Percentiles rank a stretch among this genome's conserved stretches.
These are phyloP conservation scores for Forbesichthys papilliferus DNA, from an alignment of 2,113 vertebrate species.

Conservation along the genomic window DNA sequence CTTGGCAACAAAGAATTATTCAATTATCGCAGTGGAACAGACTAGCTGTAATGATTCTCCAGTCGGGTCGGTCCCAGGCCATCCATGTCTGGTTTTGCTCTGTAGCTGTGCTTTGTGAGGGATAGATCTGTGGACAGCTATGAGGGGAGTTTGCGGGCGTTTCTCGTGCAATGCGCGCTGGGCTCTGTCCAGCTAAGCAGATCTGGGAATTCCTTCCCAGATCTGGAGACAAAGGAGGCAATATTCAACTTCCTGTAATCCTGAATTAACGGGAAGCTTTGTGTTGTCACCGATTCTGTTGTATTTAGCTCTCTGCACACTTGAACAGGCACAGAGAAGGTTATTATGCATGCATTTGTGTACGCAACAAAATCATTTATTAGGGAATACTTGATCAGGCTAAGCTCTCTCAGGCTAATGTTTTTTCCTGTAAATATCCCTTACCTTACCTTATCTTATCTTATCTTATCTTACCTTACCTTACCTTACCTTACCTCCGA, in stretches of 20 bases:
- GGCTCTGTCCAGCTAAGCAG: slow-evolving; percentile 38
- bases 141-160: slow-evolving; percentile 38
- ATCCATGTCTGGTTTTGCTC: slow-evolving; percentile 33
- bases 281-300: slow-evolving; percentile 2
- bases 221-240: slow-evolving; percentile 27
- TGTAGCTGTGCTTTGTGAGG: slow-evolving; percentile 40
- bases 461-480: not conserved
- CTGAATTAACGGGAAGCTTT: slow-evolving; percentile 16
- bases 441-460: not conserved
- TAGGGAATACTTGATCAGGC: no score
- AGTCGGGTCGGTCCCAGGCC: slow-evolving; percentile 3
- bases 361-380: not conserved
- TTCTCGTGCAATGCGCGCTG: slow-evolving; percentile 35
- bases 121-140: slow-evolving; percentile 23
- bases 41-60: slow-evolving; percentile 18
- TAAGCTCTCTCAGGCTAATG: no score
- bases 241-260: slow-evolving; percentile 22
- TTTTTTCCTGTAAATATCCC: not conserved
- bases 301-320: not conserved
- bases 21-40: slow-evolving; percentile 13
- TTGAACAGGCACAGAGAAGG: slow-evolving; percentile 1
- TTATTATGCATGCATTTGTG: not conserved
- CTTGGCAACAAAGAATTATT: slow-evolving; percentile 23
- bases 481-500: slow-evolving; percentile 1
- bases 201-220: slow-evolving; percentile 46